Base-by-base conservation (phyloP, 2,797 vertebrate genomes). In the Anomalospiza imberbis region DNA sequence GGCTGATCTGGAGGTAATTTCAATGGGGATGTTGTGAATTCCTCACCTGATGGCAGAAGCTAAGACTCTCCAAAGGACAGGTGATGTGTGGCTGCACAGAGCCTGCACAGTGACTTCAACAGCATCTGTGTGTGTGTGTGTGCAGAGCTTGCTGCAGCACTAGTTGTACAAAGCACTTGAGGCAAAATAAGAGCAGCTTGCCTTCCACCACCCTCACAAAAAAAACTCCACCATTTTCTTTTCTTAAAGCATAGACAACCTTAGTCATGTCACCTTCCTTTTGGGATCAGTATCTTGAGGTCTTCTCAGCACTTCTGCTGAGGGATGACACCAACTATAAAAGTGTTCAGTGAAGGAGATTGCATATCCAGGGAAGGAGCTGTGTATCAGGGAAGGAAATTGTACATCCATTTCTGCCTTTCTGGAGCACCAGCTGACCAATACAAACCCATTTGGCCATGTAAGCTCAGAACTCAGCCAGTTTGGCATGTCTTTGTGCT, bases 181-280 rank as follows among this genome's bases (percentile, higher is more conserved):
- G n/a, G n/a, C n/a, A n/a, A n/a, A n/a, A n/a, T n/a, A n/a, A n/a
- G n/a, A n/a, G n/a, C n/a, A n/a, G n/a, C n/a, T n/a, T n/a, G n/a
- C n/a, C n/a, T n/a, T n/a, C n/a, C n/a, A n/a, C n/a, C n/a, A n/a
- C n/a, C n/a, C n/a, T 47, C 47, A n/a, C 32, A 8, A 55, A 80
- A 71, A 48, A 48, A 1, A 1, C 0, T 40, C 4, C 6, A 60
- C 11, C 1, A 1, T 40, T 61, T 70, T 38, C 3, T 29, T 54
- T 51, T 62, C 60, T 82, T 73, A 65, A 72, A 91, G 62, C 31
- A 36, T 0, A 44, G n/a, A 26, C 12, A 58, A 50, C 36, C 50
- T 81, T 1, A 3, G 29, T 36, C 31, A 26, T 13, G 25, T 36
- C 40, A 65, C 3, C 20, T 44, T 75, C 31, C 20, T 57, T 82